Conservation (phyloP, 2,113 vertebrate species). For the Neodon shergylaensis region DNA sequence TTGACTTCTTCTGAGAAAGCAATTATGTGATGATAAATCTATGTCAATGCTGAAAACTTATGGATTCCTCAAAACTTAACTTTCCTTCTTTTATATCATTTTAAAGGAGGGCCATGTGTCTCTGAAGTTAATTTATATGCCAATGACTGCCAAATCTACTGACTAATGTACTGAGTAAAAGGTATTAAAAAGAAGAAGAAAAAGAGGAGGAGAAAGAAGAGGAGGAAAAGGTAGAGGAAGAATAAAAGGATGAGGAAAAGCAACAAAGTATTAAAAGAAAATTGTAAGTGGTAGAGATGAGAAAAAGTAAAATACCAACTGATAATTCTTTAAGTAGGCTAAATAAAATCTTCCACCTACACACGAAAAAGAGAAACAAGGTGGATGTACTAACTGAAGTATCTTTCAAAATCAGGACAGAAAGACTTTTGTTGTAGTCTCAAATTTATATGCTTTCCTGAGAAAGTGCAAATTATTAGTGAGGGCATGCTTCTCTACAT, state of each 20-base stretch:
- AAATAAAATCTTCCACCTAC: not conserved
- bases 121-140: not conserved
- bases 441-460: not conserved
- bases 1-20: not conserved
- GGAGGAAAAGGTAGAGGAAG: not conserved
- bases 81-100: not conserved
- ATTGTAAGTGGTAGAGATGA: not conserved
- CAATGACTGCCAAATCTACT: not conserved
- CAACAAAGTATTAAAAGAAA: not conserved
- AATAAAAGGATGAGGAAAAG: too few species aligned
- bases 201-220: not conserved
- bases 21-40: not conserved
- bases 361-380: not conserved
- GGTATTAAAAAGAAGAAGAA: not conserved
- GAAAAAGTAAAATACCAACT: not conserved
- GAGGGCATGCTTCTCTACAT: conserved; percentile 12
- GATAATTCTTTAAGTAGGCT: not conserved
- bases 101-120: not conserved
- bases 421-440: not conserved
- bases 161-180: not conserved
- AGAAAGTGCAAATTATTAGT: conserved; percentile 31
- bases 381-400: not conserved
- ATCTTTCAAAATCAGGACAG: not conserved
- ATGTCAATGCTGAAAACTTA: not conserved
- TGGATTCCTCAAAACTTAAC: not conserved